Evolutionary conservation across 2,113 vertebrate genomes (phyloP), one percentile per base, ranked within the genome.

Genomic region (Tragulus kanchil): DNA sequence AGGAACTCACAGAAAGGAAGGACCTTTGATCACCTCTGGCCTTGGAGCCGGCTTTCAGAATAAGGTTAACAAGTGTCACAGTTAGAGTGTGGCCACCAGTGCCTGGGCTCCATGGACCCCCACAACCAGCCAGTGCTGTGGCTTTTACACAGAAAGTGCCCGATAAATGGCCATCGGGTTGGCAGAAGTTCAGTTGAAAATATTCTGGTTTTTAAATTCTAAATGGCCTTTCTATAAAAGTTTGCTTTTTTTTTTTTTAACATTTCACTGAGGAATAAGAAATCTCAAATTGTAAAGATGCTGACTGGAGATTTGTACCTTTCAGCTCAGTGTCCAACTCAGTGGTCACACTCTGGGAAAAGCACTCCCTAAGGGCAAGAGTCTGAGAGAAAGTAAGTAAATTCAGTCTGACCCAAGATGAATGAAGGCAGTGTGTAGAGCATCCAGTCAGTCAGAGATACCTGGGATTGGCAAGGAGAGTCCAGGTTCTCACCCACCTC

Each of bases 251-350:
- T 75, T 84, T 67, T 59, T 16, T 36, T 69, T 45, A 48, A 54
- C 31, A 88, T 50, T 67, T 77, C 21, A 78, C 10, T 54, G 19
- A 92, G 42, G 14, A 26, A 65, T 52, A 84, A 94, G 21, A 84
- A 62, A 78, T 50, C 88, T 94, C 78, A 78, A 56, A 48, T 62
- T 71, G 36, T 48, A 64, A 79, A 89, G 26, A 69, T 92, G 26
- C 26, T 48, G 12, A 62, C n/a, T 88, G 25, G 54, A 78, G 25
- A 78, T 69, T 78, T 94, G n/a, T 7, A 56, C 26, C 42, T 62
- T 89, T 79, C 23, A 31, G 7, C 58, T 59, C 17, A 52, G 28
- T 42, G 59, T 75, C n/a, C 50, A 82, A 82, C 10, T 83, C 69
- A 88, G 36, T 8, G 16, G 56, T 48, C 28, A 64, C 4, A 5